A percentile compares a stretch with the other conserved stretches of the same genome.
phyloP scores from a whole-genome alignment of 2,888 invertebrate genomes.

The Drosophila longiperda region DNA sequence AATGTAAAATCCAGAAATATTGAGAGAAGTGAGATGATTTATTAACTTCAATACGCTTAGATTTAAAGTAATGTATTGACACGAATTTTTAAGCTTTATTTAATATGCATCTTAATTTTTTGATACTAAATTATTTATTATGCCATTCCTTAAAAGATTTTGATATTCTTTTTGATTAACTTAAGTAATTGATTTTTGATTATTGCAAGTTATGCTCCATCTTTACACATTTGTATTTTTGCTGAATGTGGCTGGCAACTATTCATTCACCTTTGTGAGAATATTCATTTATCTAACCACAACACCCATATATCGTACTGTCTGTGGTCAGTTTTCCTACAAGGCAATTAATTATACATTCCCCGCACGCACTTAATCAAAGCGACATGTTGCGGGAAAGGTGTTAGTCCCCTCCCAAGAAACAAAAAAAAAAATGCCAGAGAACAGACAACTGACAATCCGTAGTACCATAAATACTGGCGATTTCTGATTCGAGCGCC shows the following conservation, averaged over 20 bases:
- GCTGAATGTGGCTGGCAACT: not conserved
- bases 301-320: conserved; percentile 38
- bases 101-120: not conserved
- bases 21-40: not conserved
- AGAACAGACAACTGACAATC: conserved; percentile 44
- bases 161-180: not conserved
- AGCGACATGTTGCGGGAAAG: conserved; percentile 45
- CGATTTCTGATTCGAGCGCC: conserved; percentile 50
- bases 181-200: conserved; percentile 9
- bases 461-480: conserved; percentile 62
- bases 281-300: conserved; percentile 39
- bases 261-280: conserved; percentile 32
- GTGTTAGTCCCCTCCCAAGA: conserved; percentile 1
- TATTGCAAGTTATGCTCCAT: conserved; percentile 2
- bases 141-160: not conserved
- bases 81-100: not conserved
- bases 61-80: not conserved
- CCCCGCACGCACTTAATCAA: conserved; percentile 65
- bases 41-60: not conserved
- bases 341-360: conserved; percentile 66
- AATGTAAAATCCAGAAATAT: not conserved
- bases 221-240: not conserved
- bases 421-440: conserved; percentile 3
- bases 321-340: conserved; percentile 19
- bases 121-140: not conserved